A percentile compares a stretch with the other conserved stretches of the same genome.
phyloP scores from a whole-genome alignment of 1,140 invertebrate species.

The Bombus vancouverensis region DNA sequence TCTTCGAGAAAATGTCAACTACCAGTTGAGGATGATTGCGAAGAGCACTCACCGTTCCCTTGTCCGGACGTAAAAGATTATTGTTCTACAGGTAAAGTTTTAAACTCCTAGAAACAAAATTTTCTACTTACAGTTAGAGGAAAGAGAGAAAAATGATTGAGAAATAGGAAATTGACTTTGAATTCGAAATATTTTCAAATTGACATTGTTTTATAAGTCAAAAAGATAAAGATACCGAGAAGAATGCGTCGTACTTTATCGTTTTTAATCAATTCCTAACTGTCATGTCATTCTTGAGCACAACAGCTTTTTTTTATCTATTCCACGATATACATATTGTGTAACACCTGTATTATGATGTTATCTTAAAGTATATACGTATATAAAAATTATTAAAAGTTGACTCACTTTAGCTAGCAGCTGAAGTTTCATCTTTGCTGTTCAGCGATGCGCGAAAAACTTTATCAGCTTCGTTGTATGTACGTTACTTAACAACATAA shows the following conservation, averaged over 20 bases:
- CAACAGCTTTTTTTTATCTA: neutral
- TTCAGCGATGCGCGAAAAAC: neutral
- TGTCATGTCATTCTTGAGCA: neutral
- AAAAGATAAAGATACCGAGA: neutral
- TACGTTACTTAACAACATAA: neutral
- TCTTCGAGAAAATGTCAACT: neutral
- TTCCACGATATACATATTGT: neutral
- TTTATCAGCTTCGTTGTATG: neutral
- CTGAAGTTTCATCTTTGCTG: constrained; percentile 1
- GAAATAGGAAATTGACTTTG: neutral
- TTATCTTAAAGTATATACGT: neutral
- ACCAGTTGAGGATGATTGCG: neutral
- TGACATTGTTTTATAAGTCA: neutral
- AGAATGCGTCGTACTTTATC: neutral
- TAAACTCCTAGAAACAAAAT: neutral
- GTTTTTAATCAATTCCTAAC: neutral
- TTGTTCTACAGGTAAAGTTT: constrained; percentile 5
- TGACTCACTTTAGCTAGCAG: neutral
- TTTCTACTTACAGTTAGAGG: neutral
- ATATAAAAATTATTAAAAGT: neutral
- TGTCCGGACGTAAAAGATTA: neutral
- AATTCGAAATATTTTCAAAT: neutral
- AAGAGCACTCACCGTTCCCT: neutral
- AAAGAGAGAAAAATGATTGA: neutral
- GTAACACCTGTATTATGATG: neutral